These are phyloP conservation scores for Gobius niger DNA, from an alignment of 2,113 vertebrate species.

Conservation along the genomic window DNA sequence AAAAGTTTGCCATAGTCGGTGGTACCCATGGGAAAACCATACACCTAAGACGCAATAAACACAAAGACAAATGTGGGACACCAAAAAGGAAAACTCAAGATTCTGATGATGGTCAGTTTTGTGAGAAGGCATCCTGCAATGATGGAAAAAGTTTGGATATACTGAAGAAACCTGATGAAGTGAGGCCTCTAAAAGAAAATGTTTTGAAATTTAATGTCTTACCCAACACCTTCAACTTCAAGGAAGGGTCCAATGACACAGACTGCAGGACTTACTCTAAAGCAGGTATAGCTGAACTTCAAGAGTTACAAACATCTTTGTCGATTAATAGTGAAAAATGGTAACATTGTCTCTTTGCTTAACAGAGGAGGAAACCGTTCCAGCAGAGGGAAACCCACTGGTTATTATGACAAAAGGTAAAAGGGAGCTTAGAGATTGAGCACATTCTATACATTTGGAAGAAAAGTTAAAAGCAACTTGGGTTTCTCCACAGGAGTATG, in stretches of 20 bases:
- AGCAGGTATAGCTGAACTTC: slow-evolving; percentile 45
- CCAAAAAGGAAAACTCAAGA: not conserved
- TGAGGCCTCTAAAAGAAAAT: slow-evolving; percentile 6
- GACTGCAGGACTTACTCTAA: not conserved
- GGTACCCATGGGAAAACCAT: not conserved
- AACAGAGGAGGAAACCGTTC: slow-evolving; percentile 18
- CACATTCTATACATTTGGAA: not conserved
- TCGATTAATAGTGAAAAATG: not conserved
- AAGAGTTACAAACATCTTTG: not conserved
- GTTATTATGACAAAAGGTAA: slow-evolving; percentile 28
- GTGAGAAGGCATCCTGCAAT: not conserved
- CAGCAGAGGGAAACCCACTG: not conserved
- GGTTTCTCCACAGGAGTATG: slow-evolving; percentile 31
- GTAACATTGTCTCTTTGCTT: not conserved
- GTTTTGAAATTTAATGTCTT: slow-evolving; percentile 63
- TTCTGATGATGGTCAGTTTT: not conserved
- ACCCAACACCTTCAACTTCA: slow-evolving; percentile 62
- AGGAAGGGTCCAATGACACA: slow-evolving; percentile 13
- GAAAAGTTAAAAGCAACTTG: not conserved
- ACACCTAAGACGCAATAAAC: not conserved
- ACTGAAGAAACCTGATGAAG: not conserved
- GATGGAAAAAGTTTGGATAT: not conserved
- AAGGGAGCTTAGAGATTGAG: not conserved
- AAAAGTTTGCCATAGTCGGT: not conserved
- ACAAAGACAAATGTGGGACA: not conserved